Conservation (phyloP, 2,797 vertebrate genomes). For the Cheirogaleus major region DNA sequence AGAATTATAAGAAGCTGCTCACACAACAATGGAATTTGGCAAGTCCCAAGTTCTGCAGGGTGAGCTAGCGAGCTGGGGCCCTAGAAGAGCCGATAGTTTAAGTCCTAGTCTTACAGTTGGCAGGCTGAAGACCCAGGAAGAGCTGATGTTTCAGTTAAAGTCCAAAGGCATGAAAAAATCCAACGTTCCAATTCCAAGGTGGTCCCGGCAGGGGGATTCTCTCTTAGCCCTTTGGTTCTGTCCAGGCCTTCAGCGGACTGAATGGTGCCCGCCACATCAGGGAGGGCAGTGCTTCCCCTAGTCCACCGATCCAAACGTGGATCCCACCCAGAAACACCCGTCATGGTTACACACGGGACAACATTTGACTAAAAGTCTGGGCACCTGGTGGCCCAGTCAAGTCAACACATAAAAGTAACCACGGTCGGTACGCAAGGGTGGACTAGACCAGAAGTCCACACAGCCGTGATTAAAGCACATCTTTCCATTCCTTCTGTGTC, state of each 20-base stretch:
- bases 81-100: background rate
- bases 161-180: background rate
- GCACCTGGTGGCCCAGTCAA: background rate
- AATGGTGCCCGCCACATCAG: fast-evolving
- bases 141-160: background rate
- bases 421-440: too few relatives aligned
- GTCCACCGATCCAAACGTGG: background rate
- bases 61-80: background rate
- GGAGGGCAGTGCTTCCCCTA: background rate
- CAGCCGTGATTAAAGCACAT: fast-evolving
- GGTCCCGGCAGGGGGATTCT: background rate
- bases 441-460: background rate
- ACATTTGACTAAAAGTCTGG: background rate
- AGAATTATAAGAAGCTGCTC: background rate
- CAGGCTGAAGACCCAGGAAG: background rate
- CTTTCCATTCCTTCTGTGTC: fast-evolving
- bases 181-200: background rate
- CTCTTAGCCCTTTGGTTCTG: background rate
- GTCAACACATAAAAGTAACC: background rate
- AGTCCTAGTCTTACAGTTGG: background rate
- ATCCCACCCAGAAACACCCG: background rate
- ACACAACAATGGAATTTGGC: background rate
- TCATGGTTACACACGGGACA: background rate
- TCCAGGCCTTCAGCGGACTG: background rate
- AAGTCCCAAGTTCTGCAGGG: background rate